A percentile compares a stretch with the other conserved stretches of the same genome.
phyloP scores from a whole-genome alignment of 2,797 vertebrate genomes.

The Hydrocynus forskahlii region DNA sequence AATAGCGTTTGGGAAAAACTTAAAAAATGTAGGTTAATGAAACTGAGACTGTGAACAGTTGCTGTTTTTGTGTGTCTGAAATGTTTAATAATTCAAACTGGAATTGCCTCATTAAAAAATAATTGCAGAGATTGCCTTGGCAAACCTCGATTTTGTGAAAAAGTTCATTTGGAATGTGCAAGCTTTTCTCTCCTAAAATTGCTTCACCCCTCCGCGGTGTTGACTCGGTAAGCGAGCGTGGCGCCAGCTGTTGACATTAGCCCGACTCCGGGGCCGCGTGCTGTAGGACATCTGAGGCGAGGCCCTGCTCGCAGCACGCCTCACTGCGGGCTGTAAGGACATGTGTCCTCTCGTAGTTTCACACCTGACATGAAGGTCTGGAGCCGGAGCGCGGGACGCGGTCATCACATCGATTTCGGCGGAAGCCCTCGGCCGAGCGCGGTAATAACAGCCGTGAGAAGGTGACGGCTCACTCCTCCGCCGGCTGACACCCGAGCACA shows the following conservation, averaged over 20 bases:
- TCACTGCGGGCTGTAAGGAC: conserved; percentile 23
- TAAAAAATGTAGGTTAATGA: conserved; percentile 78
- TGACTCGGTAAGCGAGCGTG: conserved; percentile 30
- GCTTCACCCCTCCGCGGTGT: conserved; percentile 16
- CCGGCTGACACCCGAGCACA: conserved; percentile 42
- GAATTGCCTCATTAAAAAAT: conserved; percentile 80
- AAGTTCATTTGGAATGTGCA: conserved; percentile 65
- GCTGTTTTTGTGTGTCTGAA: conserved; percentile 67
- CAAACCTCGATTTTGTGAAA: conserved; percentile 69
- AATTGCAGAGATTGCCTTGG: conserved; percentile 77
- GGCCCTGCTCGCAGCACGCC: not conserved
- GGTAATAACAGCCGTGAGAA: conserved; percentile 45
- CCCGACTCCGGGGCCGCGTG: not conserved
- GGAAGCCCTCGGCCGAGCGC: conserved; percentile 34
- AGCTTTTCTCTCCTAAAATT: conserved; percentile 20
- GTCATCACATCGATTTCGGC: conserved; percentile 47
- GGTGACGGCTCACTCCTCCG: conserved; percentile 45
- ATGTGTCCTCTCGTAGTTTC: conserved; percentile 36
- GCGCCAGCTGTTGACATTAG: conserved; percentile 39
- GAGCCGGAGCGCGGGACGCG: conserved; percentile 15
- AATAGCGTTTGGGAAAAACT: conserved; percentile 6
- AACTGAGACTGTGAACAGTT: conserved; percentile 55
- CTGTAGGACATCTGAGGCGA: conserved; percentile 5
- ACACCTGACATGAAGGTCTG: conserved; percentile 40
- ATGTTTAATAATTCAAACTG: conserved; percentile 78